phyloP scores from a whole-genome alignment of 2,797 vertebrate genomes.

The Trachops cirrhosus region DNA sequence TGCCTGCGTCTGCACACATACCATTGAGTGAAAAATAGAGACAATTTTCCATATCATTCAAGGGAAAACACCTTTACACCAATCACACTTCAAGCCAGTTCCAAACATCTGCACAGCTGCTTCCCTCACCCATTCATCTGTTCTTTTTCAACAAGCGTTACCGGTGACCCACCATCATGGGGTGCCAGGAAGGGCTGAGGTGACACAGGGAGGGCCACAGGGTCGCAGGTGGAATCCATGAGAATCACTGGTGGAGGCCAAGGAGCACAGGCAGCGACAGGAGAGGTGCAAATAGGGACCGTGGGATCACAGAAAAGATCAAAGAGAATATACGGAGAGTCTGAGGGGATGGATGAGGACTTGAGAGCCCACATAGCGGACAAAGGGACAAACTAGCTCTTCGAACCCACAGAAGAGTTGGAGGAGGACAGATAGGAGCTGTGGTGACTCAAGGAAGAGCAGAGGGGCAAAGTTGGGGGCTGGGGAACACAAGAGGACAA shows the following conservation, averaged over 20 bases:
- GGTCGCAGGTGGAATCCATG: background rate
- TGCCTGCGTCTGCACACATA: background rate
- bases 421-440: background rate
- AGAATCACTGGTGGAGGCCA: background rate
- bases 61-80: constrained; percentile 1
- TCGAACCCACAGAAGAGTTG: background rate
- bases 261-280: background rate
- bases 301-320: background rate
- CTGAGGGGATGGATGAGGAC: background rate
- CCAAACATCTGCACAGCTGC: background rate
- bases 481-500: background rate
- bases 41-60: constrained; percentile 9
- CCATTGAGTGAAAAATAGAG: constrained; percentile 4
- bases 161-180: background rate
- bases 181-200: background rate
- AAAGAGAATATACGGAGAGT: background rate
- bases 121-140: background rate
- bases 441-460: background rate
- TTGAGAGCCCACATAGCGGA: background rate
- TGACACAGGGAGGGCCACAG: background rate
- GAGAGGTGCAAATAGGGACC: background rate
- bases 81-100: background rate
- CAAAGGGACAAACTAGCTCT: background rate
- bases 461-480: background rate
- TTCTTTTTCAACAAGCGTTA: background rate